These are phyloP conservation scores for Pachyramphus minor DNA, from an alignment of 2,113 vertebrate genomes.

Conservation along the genomic window DNA sequence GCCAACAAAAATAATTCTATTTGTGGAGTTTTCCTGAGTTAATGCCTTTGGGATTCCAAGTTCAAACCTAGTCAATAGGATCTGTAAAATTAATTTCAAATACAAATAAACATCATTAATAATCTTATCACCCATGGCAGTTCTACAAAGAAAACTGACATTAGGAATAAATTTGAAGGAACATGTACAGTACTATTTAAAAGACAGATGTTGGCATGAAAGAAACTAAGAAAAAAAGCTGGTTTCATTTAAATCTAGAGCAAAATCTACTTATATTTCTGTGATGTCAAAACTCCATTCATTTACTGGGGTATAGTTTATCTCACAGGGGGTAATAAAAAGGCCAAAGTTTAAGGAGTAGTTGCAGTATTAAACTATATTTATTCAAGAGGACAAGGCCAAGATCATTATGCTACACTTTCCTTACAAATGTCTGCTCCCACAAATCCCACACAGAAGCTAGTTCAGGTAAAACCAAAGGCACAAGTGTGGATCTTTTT, in stretches of 20 bases:
- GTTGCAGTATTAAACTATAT: background rate
- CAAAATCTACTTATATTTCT: background rate
- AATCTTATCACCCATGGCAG: background rate
- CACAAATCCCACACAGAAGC: background rate
- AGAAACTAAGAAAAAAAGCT: background rate
- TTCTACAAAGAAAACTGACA: background rate
- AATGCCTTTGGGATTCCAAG: background rate
- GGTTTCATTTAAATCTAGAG: background rate
- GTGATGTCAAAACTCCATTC: background rate
- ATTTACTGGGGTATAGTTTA: background rate
- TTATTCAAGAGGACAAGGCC: background rate
- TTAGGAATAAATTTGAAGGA: background rate
- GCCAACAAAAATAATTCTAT: background rate
- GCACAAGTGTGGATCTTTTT: background rate
- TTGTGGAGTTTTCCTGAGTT: background rate
- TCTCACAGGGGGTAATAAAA: background rate
- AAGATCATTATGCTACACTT: background rate
- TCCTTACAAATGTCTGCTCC: background rate
- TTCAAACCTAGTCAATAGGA: background rate
- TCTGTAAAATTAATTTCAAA: background rate
- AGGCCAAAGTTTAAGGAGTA: background rate
- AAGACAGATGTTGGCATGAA: background rate
- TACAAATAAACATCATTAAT: background rate
- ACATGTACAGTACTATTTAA: background rate
- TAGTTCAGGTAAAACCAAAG: background rate